phyloP scores from a whole-genome alignment of 2,113 vertebrate species.

The Heterotis niloticus region DNA sequence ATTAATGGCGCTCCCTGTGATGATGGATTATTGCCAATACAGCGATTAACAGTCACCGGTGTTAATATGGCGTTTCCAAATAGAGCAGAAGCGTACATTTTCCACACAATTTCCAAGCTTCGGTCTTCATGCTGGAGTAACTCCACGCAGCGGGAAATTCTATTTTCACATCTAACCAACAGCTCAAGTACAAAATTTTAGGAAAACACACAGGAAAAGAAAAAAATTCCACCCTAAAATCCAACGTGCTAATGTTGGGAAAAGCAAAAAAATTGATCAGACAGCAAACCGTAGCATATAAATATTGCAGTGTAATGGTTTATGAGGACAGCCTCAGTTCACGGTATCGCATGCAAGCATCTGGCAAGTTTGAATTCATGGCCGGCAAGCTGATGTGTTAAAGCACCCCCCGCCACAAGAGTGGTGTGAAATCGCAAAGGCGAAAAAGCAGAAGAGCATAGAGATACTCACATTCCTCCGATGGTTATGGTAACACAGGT shows the following conservation, averaged over 20 bases:
- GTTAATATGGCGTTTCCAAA: too few species aligned
- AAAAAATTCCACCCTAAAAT: background rate
- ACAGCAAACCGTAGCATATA: too few species aligned
- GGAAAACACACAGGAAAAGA: too few species aligned
- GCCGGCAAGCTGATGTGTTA: background rate
- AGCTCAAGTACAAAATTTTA: too few species aligned
- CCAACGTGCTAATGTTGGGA: background rate
- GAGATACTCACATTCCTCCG: constrained; percentile 85
- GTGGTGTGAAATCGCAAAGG: background rate
- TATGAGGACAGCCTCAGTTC: too few species aligned
- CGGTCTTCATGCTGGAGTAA: too few species aligned
- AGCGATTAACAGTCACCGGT: background rate
- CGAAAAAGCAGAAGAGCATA: background rate
- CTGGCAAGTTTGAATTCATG: background rate
- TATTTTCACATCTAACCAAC: too few species aligned
- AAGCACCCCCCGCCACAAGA: background rate
- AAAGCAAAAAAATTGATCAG: background rate
- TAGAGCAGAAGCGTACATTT: too few species aligned
- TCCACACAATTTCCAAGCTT: too few species aligned
- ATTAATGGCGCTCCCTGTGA: background rate
- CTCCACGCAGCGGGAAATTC: too few species aligned
- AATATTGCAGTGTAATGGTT: too few species aligned
- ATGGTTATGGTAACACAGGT: constrained; percentile 94
- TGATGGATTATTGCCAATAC: background rate
- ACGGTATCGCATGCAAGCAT: too few species aligned